Evolutionary conservation across 2,797 vertebrate species (phyloP).

Genomic region (Pteropus rufus): DNA sequence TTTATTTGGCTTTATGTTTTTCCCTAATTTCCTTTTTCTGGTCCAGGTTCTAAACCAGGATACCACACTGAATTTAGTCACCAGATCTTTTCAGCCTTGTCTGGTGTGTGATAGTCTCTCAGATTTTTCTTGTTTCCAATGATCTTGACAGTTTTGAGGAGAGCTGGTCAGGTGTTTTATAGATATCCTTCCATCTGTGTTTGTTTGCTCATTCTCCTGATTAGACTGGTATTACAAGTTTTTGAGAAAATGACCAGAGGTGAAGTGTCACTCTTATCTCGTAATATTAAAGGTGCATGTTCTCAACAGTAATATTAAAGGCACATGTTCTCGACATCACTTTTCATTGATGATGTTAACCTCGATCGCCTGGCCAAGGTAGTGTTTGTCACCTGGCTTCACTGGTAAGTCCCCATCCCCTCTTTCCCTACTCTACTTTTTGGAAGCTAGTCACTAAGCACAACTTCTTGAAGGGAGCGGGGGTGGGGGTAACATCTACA

Average conservation of each 20-base stretch:
- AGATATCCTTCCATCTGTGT: not conserved
- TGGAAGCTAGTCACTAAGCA: not conserved
- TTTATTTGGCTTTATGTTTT: not conserved
- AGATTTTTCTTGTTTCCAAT: not conserved
- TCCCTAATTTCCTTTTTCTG: not conserved
- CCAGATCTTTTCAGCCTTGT: not conserved
- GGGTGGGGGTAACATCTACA: not conserved
- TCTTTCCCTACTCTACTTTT: not conserved
- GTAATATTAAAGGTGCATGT: fast-evolving
- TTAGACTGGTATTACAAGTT: not conserved
- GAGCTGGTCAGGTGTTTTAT: not conserved
- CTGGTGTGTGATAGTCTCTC: not conserved
- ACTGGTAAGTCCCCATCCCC: not conserved
- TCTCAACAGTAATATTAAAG: not conserved
- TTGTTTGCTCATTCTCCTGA: not conserved
- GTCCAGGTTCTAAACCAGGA: not conserved
- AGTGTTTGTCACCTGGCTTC: not conserved
- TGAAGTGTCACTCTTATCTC: not conserved
- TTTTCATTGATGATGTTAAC: not conserved
- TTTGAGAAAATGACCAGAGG: not conserved
- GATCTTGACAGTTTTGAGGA: not conserved
- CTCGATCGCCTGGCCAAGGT: not conserved
- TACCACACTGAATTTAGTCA: not conserved
- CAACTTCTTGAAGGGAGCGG: not conserved
- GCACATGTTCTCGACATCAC: fast-evolving